phyloP scores from a whole-genome alignment of 1,140 invertebrate genomes.

The Matsumurasca onukii region DNA sequence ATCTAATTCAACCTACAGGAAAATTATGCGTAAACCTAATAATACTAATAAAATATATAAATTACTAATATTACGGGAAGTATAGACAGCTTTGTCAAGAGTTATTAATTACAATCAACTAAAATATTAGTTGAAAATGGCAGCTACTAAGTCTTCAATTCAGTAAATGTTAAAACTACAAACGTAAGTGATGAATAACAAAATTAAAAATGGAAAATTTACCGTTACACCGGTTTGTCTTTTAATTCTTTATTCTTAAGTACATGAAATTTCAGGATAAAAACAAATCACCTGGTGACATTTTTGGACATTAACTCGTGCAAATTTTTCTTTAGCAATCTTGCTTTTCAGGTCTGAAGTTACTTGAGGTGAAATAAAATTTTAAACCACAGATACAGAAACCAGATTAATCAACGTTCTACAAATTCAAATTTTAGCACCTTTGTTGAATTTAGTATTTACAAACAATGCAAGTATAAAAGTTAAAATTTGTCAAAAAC shows the following conservation, averaged over 20 bases:
- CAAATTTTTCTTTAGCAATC: too few species aligned
- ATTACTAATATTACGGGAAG: slow-evolving; percentile 5
- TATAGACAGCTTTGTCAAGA: background rate
- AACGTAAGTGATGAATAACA: background rate
- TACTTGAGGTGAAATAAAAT: too few species aligned
- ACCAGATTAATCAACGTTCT: background rate
- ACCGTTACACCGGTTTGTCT: background rate
- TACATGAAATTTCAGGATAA: background rate
- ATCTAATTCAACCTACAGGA: background rate
- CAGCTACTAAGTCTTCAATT: background rate
- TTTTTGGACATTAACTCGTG: background rate
- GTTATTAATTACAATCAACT: background rate
- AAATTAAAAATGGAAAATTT: background rate
- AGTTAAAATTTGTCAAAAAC: too few species aligned
- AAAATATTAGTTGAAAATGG: background rate
- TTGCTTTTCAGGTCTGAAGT: too few species aligned
- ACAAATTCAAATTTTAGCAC: background rate
- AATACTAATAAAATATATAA: slow-evolving; percentile 18
- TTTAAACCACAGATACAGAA: background rate
- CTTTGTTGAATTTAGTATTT: too few species aligned
- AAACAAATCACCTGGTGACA: background rate
- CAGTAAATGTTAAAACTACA: background rate
- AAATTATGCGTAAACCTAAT: slow-evolving; percentile 4
- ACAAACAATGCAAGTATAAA: too few species aligned
- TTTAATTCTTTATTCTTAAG: background rate